phyloP scores from a whole-genome alignment of 2,797 vertebrate species.

The Octomys mimax region DNA sequence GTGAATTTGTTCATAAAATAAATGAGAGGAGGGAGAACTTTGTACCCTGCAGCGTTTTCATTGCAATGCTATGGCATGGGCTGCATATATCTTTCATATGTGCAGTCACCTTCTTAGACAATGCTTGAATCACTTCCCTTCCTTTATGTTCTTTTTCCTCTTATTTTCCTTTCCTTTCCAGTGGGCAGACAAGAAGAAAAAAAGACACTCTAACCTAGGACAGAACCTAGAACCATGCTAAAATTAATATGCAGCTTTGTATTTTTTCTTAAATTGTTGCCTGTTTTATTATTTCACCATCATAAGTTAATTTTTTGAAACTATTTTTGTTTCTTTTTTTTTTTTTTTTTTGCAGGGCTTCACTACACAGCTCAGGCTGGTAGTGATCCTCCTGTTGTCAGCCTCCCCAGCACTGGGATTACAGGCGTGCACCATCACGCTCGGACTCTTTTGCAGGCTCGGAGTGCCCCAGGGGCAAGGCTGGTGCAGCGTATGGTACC shows the following conservation, averaged over 20 bases:
- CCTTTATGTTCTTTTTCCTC: neutral
- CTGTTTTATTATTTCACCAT: neutral
- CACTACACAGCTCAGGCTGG: too few relatives aligned
- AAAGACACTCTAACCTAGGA: neutral
- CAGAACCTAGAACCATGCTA: neutral
- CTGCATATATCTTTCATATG: neutral
- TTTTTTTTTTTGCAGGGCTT: too few relatives aligned
- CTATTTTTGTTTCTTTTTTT: neutral
- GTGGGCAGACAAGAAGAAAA: neutral
- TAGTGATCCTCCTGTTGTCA: too few relatives aligned
- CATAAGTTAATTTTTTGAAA: conserved; percentile 54
- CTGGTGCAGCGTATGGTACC: too few relatives aligned
- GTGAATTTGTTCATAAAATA: conserved; percentile 57
- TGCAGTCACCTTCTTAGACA: conserved; percentile 37
- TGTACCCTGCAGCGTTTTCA: neutral
- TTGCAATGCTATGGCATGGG: neutral
- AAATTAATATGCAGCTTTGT: conserved; percentile 1
- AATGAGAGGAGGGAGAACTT: conserved; percentile 40
- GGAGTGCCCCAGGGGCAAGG: too few relatives aligned
- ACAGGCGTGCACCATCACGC: too few relatives aligned
- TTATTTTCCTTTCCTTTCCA: neutral
- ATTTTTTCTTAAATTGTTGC: neutral
- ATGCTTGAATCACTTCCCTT: neutral
- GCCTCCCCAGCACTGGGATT: too few relatives aligned
- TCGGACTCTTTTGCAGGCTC: too few relatives aligned